phyloP scores from a whole-genome alignment of 2,888 invertebrate genomes.

The Dilophus febrilis region DNA sequence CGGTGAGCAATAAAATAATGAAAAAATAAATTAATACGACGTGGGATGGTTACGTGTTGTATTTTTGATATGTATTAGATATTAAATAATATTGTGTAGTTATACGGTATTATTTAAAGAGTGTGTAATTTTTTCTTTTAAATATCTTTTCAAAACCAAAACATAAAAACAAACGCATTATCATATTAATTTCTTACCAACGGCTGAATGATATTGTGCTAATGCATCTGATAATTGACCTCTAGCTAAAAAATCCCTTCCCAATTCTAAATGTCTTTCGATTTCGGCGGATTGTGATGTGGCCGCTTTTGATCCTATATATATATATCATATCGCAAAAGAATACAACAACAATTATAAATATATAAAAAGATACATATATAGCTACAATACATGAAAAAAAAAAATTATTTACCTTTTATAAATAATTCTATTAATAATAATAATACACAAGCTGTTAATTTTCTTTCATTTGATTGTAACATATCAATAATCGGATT shows the following conservation, averaged over 20 bases:
- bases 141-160: not conserved
- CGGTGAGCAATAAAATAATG: too few species aligned
- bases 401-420: conserved; percentile 37
- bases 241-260: conserved; percentile 75
- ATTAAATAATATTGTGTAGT: not conserved
- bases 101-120: not conserved
- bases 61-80: too few species aligned
- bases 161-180: conserved; percentile 4
- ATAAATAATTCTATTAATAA: conserved; percentile 49
- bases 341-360: not conserved
- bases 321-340: not conserved
- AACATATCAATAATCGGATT: conserved; percentile 34
- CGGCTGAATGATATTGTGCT: conserved; percentile 94
- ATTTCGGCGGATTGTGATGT: conserved; percentile 55
- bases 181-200: too few species aligned
- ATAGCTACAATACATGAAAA: not conserved
- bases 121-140: not conserved
- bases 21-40: too few species aligned
- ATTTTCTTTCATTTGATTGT: conserved; percentile 41
- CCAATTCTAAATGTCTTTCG: conserved; percentile 84
- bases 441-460: conserved; percentile 47
- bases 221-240: conserved; percentile 93
- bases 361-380: not conserved
- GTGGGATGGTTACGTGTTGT: too few species aligned
- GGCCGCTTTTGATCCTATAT: conserved; percentile 43